Conservation (phyloP, 1,140 invertebrate species). For the Marisa cornuarietis region DNA sequence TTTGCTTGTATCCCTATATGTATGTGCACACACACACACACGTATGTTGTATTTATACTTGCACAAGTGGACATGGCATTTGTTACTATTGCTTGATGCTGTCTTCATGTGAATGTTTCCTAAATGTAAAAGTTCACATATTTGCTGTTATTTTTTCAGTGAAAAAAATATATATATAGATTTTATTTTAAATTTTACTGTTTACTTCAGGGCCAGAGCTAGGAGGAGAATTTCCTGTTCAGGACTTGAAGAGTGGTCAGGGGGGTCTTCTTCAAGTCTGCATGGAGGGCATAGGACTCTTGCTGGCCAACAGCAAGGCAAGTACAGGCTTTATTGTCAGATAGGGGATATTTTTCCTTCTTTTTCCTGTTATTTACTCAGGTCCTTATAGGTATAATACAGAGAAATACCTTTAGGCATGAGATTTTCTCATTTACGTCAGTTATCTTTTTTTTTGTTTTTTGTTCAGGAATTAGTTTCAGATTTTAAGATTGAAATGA, state of each 20-base stretch:
- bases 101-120: too few species aligned
- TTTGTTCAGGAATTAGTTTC: too few species aligned
- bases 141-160: too few species aligned
- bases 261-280: slow-evolving; percentile 98
- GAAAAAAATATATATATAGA: too few species aligned
- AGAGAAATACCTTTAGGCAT: not conserved
- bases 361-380: not conserved
- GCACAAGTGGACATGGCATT: too few species aligned
- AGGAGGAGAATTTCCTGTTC: slow-evolving; percentile 98
- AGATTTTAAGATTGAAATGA: too few species aligned
- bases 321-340: slow-evolving; percentile 33
- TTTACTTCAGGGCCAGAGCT: slow-evolving; percentile 74
- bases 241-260: slow-evolving; percentile 95
- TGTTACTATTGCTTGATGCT: too few species aligned
- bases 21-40: too few species aligned
- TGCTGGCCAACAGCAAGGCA: slow-evolving; percentile 99
- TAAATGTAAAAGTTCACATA: too few species aligned
- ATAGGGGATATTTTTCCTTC: slow-evolving; percentile 1
- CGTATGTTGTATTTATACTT: too few species aligned
- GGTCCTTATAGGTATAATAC: not conserved
- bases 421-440: not conserved
- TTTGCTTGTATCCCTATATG: too few species aligned
- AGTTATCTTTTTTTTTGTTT: not conserved
- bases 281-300: slow-evolving; percentile 97
- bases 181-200: not conserved